Evolutionary conservation across 2,113 vertebrate genomes (phyloP).

Genomic region (Hippopotamus amphibius): DNA sequence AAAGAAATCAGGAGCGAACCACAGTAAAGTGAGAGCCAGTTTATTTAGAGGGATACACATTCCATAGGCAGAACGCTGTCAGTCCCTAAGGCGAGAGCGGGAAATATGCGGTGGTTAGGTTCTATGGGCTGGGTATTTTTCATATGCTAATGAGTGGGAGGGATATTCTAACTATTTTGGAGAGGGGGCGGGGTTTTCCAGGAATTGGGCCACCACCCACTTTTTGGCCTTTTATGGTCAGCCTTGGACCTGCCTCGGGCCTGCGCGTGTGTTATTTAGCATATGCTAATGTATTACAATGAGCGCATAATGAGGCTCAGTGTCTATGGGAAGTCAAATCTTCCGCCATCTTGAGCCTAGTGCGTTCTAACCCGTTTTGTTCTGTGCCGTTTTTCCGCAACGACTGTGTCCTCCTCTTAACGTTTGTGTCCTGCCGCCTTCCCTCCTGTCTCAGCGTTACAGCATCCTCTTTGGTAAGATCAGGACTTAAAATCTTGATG

Average conservation of each 20-base stretch:
- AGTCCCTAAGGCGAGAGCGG: not conserved
- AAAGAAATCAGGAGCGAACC: not conserved
- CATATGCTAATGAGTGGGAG: not conserved
- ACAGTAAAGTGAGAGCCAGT: not conserved
- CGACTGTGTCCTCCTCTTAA: not conserved
- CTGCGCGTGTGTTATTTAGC: not conserved
- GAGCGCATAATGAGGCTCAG: not conserved
- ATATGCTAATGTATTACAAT: not conserved
- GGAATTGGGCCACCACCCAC: not conserved
- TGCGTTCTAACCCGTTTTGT: too few relatives aligned
- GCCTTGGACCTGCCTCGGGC: not conserved
- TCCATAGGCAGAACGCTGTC: not conserved
- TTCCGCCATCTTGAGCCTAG: not conserved
- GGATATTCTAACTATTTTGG: not conserved
- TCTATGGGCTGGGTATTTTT: not conserved
- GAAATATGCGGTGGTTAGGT: not conserved
- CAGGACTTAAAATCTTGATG: conserved; percentile 61
- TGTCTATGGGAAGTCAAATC: not conserved
- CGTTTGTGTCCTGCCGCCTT: not conserved
- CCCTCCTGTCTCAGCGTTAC: not conserved
- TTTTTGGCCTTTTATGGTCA: not conserved
- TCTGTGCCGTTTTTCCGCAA: not conserved
- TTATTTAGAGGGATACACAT: not conserved
- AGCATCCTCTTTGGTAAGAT: not conserved
- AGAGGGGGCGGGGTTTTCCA: not conserved